Percentiles rank a stretch among this genome's conserved stretches.
phyloP scores from a whole-genome alignment of 2,113 vertebrate species.

The Ctenomys sociabilis region DNA sequence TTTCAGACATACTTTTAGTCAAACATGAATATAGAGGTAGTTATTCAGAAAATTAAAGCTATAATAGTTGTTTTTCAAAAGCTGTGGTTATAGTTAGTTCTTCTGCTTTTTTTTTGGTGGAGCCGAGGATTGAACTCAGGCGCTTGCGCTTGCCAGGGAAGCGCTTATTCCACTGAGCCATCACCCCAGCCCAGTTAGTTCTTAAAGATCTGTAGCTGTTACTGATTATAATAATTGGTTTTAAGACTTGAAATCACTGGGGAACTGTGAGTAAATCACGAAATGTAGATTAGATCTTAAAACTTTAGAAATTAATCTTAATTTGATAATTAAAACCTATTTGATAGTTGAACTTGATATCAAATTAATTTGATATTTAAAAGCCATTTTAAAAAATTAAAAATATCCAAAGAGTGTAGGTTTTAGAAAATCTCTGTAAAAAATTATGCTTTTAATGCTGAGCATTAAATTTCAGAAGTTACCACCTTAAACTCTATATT shows the following conservation, averaged over 20 bases:
- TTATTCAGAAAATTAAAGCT: conserved; percentile 23
- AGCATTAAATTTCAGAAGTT: conserved; percentile 34
- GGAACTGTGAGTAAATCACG: background rate
- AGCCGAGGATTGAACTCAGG: too few relatives aligned
- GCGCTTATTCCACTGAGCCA: too few relatives aligned
- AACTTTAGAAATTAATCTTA: background rate
- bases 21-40: background rate
- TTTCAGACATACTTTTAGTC: background rate
- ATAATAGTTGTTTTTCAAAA: background rate
- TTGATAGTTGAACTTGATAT: too few relatives aligned
- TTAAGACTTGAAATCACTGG: conserved; percentile 6
- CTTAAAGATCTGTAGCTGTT: conserved; percentile 35
- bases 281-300: conserved; percentile 11
- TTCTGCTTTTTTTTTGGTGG: too few relatives aligned
- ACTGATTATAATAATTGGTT: background rate
- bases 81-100: background rate
- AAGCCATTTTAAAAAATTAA: too few relatives aligned
- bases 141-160: too few relatives aligned
- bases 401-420: background rate
- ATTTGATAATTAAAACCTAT: background rate
- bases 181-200: too few relatives aligned
- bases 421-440: conserved; percentile 2
- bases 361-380: too few relatives aligned
- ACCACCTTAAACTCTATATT: background rate
- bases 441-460: background rate